Percentiles rank a stretch among this genome's conserved stretches.
Evolutionary conservation across 2,113 vertebrate genomes (phyloP).

Genomic region (Hyperoodon ampullatus): DNA sequence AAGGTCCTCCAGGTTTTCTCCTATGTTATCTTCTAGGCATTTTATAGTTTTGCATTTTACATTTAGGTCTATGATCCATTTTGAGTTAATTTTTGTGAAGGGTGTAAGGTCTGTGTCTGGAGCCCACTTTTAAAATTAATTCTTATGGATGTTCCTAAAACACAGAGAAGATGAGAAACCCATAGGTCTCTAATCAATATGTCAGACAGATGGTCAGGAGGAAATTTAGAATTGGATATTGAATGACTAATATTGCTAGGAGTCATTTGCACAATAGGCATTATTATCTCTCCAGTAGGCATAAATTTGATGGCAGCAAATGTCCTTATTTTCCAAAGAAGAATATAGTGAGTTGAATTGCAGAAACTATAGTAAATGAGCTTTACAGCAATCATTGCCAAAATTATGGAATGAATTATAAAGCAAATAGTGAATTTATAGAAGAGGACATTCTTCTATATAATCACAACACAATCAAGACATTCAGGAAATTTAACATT

Average conservation of each 20-base stretch:
- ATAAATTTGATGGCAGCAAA: not conserved
- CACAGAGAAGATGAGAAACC: not conserved
- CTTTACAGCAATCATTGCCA: not conserved
- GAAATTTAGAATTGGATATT: not conserved
- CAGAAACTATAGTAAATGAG: not conserved
- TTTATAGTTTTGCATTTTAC: not conserved
- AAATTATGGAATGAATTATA: not conserved
- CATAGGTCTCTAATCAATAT: not conserved
- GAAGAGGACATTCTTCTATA: not conserved
- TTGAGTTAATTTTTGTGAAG: not conserved
- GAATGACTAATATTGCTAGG: not conserved
- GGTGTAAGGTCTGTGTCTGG: not conserved
- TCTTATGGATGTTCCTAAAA: not conserved
- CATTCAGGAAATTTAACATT: not conserved
- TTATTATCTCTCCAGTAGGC: not conserved
- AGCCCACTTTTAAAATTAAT: conserved; percentile 5
- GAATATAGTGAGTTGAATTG: not conserved
- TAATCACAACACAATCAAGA: not conserved
- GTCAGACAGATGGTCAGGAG: not conserved
- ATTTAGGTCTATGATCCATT: not conserved
- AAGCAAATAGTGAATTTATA: not conserved
- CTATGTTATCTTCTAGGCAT: not conserved
- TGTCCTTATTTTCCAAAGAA: not conserved
- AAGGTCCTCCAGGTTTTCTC: not conserved
- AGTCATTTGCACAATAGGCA: not conserved